These are phyloP conservation scores for Forbesichthys papilliferus DNA, from an alignment of 2,113 vertebrate genomes.

Conservation along the genomic window DNA sequence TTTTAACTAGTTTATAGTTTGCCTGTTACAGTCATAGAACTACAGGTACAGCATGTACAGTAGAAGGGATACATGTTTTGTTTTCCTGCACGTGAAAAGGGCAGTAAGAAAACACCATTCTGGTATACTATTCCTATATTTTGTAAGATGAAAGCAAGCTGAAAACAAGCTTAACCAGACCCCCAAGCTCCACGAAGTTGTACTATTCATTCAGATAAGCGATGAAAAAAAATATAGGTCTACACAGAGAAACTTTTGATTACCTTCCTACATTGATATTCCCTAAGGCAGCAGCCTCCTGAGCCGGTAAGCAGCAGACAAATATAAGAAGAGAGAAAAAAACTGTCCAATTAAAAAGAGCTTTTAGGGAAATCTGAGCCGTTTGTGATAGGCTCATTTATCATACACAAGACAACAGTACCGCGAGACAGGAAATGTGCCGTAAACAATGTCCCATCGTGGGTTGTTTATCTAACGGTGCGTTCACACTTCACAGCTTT, in stretches of 20 bases:
- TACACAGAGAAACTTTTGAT: slow-evolving; percentile 20
- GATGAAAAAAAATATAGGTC: background rate
- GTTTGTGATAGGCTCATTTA: slow-evolving; percentile 48
- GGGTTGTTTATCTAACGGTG: slow-evolving; percentile 39
- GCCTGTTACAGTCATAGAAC: no score
- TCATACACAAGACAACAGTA: slow-evolving; percentile 36
- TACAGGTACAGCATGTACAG: no score
- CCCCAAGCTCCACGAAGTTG: background rate
- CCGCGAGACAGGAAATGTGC: background rate
- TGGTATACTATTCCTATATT: background rate
- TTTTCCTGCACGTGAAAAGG: background rate
- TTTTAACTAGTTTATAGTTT: no score
- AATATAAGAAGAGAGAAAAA: slow-evolving; percentile 20
- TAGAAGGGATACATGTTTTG: no score
- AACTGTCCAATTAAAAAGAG: slow-evolving; percentile 56
- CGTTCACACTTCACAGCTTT: slow-evolving; percentile 1
- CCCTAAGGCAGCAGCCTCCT: slow-evolving; percentile 10
- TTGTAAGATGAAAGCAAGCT: background rate
- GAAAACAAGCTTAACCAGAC: background rate
- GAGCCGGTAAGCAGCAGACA: slow-evolving; percentile 19
- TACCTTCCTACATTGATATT: slow-evolving; percentile 24
- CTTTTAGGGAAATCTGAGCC: slow-evolving; percentile 34
- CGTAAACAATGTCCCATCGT: background rate
- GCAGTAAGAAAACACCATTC: background rate
- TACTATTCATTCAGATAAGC: background rate